Evolutionary conservation across 2,888 invertebrate species (phyloP), one percentile per base, ranked within the genome.

Genomic region (Protophormia terraenovae): DNA sequence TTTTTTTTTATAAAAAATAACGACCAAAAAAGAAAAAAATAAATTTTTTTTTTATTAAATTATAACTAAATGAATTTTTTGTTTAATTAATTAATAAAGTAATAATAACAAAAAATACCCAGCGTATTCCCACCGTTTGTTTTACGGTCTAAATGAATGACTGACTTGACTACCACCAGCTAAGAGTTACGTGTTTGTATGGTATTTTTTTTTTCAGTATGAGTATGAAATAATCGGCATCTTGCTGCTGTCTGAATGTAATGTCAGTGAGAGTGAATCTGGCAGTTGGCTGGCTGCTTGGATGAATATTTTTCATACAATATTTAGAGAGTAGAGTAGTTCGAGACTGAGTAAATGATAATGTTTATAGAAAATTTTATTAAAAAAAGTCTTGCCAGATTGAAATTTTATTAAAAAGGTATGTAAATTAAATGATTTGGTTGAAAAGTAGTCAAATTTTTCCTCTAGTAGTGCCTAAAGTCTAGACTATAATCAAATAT

Each of bases 211-310:
- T n/a, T n/a, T n/a, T 22, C 10, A 19, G 32, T 55, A 22, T 71
- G 55, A 71, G 71, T 71, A 76, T 84, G 27, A 77, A 84, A 73
- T 53, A 73, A 67, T 78, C 73, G 53, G 53, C 66, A 81, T 73
- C 77, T 73, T 53, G 22, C 38, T 19, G 50, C 1, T 55, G 29
- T 29, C 16, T 45, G 50, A 60, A 41, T 82, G 27, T 35, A 66
- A n/a, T 19, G 19, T 35, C 60, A 32, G 60, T 35, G 35, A 35
- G 22, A 60, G 22, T 69, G 41, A 77, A 45, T 45, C 58, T 29
- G 55, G 29, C 38, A 29, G 58, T 22, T 16, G 6, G 53, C 14
- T 47, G 45, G 16, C 16, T 14, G 16, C 24, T 38, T 16, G 16
- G 35, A 12, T 55, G 41, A 41, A 41, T 66, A 22, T 29, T 22